Evolutionary conservation across 2,888 invertebrate genomes (phyloP).

Genomic region (Sinodicranocentrus sp.): DNA sequence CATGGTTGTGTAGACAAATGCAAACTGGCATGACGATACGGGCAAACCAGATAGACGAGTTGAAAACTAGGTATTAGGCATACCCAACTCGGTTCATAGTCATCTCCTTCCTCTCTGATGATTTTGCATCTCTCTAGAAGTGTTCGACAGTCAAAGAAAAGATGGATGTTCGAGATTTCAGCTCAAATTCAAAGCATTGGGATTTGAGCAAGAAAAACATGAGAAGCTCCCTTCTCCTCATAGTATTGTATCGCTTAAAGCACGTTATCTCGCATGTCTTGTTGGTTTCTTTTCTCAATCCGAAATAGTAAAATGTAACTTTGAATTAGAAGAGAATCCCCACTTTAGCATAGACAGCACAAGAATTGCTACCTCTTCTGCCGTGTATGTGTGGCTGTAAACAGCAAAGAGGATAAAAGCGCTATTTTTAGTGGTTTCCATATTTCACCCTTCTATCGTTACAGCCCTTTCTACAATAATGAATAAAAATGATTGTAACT

Average conservation of each 20-base stretch:
- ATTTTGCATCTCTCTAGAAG: constrained; percentile 17
- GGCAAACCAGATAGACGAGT: not conserved
- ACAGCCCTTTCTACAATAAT: constrained; percentile 19
- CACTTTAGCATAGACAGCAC: no score
- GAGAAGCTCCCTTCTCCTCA: constrained; percentile 1
- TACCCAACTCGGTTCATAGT: not conserved
- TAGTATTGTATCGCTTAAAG: constrained; percentile 26
- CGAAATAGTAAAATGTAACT: not conserved
- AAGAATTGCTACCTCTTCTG: not conserved
- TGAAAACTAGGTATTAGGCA: not conserved
- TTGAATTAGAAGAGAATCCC: no score
- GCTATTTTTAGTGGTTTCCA: constrained; percentile 36
- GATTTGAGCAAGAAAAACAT: constrained; percentile 34
- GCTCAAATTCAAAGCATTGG: constrained; percentile 28
- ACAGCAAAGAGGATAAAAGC: not conserved
- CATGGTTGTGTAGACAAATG: constrained; percentile 33
- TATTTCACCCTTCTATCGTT: not conserved
- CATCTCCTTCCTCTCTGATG: not conserved
- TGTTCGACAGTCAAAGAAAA: constrained; percentile 49
- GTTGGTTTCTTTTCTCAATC: constrained; percentile 12
- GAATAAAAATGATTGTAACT: constrained; percentile 46
- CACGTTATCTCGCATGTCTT: constrained; percentile 11
- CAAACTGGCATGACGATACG: constrained; percentile 53
- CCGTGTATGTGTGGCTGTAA: not conserved
- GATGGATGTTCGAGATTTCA: constrained; percentile 52